These are phyloP conservation scores for Acleris literana DNA, from an alignment of 2,888 invertebrate species.

Conservation along the genomic window DNA sequence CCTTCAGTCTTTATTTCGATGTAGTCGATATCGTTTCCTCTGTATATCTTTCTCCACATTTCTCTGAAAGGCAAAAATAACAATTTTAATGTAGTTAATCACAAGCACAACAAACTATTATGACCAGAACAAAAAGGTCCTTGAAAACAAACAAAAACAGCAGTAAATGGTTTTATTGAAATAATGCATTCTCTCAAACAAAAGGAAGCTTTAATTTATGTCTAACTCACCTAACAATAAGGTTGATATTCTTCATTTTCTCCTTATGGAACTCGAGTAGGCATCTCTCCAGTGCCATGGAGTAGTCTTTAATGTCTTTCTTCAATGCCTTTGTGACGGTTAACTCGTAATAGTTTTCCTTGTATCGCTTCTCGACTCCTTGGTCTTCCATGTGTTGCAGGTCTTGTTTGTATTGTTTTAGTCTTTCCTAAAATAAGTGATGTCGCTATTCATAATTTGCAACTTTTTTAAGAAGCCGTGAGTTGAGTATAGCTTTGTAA, in stretches of 20 bases:
- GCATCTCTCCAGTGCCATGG: slow-evolving; percentile 92
- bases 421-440: slow-evolving; percentile 54
- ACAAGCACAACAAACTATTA: no score
- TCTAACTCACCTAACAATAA: slow-evolving; percentile 89
- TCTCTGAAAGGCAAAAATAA: slow-evolving; percentile 58
- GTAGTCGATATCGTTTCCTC: slow-evolving; percentile 97
- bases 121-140: no score
- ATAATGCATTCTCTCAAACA: not conserved
- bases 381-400: slow-evolving; percentile 86
- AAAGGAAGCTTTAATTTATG: not conserved
- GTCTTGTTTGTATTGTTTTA: slow-evolving; percentile 79
- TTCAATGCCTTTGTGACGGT: slow-evolving; percentile 85
- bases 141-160: no score
- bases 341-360: slow-evolving; percentile 85
- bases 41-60: slow-evolving; percentile 91
- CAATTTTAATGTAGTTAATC: not conserved
- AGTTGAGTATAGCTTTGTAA: no score
- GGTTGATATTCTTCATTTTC: slow-evolving; percentile 97
- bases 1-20: slow-evolving; percentile 94
- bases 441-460: not conserved
- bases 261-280: slow-evolving; percentile 95
- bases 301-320: slow-evolving; percentile 91
- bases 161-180: no score
- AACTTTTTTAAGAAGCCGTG: no score
- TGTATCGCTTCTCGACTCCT: slow-evolving; percentile 87